phyloP scores from a whole-genome alignment of 2,797 vertebrate genomes.

The Apodemus agrarius region DNA sequence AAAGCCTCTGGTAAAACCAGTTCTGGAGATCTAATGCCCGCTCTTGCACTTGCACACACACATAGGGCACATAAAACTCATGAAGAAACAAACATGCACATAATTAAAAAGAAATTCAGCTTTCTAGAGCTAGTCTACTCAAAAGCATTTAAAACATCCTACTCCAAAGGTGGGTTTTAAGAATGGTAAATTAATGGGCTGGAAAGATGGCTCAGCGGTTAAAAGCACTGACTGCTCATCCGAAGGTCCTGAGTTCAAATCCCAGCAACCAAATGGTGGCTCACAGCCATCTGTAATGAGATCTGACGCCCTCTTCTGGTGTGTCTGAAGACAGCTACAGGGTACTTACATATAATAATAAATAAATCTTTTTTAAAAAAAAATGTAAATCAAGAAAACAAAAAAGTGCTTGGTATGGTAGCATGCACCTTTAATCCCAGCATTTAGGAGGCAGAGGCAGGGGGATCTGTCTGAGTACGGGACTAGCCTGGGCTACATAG shows the following conservation, averaged over 20 bases:
- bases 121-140: neutral
- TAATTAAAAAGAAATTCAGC: neutral
- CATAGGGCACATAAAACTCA: neutral
- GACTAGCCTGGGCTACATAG: neutral
- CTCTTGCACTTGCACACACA: neutral
- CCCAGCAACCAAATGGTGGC: too few species aligned
- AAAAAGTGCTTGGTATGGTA: rapidly evolving
- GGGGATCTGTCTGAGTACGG: neutral
- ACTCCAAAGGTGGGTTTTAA: neutral
- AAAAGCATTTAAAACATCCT: neutral
- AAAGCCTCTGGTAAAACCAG: neutral
- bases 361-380: too few species aligned
- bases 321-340: too few species aligned
- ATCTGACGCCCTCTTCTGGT: too few species aligned
- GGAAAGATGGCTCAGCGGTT: too few species aligned
- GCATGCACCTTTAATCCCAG: neutral
- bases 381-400: neutral
- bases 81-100: neutral
- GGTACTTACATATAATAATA: too few species aligned
- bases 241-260: too few species aligned
- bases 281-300: too few species aligned
- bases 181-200: neutral
- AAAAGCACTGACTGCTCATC: too few species aligned
- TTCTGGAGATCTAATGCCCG: neutral
- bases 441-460: neutral